These are phyloP conservation scores for Eremophila alpestris DNA, from an alignment of 2,797 vertebrate genomes.

Conservation along the genomic window DNA sequence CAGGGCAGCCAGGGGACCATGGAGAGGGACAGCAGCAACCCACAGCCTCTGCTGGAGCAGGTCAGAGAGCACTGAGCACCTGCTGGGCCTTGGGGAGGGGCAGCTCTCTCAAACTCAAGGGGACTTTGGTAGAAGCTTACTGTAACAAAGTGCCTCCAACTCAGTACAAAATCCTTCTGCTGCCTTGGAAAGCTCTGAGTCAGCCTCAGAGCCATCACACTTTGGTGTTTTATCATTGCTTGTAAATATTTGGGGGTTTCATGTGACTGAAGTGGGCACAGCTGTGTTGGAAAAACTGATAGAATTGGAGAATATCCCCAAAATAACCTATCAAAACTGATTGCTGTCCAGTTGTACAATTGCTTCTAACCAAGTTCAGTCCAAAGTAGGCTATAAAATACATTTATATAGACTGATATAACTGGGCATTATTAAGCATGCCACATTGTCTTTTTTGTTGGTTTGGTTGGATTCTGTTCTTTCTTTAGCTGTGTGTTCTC, in stretches of 20 bases:
- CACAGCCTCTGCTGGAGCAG: conserved; percentile 73
- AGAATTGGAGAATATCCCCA: not conserved
- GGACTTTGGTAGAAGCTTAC: not conserved
- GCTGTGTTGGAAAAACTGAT: not conserved
- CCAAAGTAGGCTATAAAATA: not conserved
- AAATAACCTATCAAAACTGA: not conserved
- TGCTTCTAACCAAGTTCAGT: not conserved
- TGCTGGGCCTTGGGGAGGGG: conserved; percentile 63
- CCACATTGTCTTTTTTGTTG: not conserved
- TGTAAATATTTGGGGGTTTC: not conserved
- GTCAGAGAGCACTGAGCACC: conserved; percentile 55
- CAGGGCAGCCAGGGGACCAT: conserved; percentile 72
- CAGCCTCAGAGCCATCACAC: not conserved
- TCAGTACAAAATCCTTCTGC: not conserved
- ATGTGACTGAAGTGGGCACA: not conserved
- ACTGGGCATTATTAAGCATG: not conserved
- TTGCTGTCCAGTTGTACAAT: not conserved
- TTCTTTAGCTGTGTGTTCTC: not conserved
- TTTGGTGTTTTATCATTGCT: not conserved
- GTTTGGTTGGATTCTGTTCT: not conserved
- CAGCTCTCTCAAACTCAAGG: not conserved
- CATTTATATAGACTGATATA: not conserved
- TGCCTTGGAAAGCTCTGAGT: not conserved
- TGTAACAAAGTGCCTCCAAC: not conserved
- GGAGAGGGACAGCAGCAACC: conserved; percentile 64